Conservation (phyloP, 2,797 vertebrate genomes). For the Sebastolobus alascanus region DNA sequence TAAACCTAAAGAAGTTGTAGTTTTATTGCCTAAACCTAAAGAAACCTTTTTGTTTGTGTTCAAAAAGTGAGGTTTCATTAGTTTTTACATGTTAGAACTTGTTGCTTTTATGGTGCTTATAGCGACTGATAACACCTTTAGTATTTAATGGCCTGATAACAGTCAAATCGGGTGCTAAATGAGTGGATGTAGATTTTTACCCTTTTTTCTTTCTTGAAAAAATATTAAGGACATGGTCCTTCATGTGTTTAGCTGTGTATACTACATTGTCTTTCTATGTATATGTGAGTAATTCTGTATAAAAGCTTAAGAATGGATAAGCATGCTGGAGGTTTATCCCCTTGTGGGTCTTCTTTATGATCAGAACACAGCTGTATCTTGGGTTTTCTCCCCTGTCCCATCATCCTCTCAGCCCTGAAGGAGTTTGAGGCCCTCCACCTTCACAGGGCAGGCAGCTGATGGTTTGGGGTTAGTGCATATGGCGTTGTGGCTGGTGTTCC, state of each 20-base stretch:
- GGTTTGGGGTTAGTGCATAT: slow-evolving; percentile 55
- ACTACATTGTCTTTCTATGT: not conserved
- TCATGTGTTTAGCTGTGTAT: not conserved
- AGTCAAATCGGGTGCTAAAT: not conserved
- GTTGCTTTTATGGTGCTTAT: too few relatives aligned
- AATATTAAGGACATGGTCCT: too few relatives aligned
- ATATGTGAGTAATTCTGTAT: not conserved
- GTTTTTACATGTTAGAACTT: too few relatives aligned
- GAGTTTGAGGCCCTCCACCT: slow-evolving; percentile 47
- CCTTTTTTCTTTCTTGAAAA: not conserved
- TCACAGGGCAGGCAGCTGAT: slow-evolving; percentile 41
- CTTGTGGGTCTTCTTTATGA: not conserved
- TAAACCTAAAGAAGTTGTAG: too few relatives aligned
- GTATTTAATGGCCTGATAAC: too few relatives aligned
- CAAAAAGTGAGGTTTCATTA: too few relatives aligned
- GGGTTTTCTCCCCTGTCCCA: slow-evolving; percentile 7
- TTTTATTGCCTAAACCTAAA: too few relatives aligned
- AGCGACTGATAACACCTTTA: too few relatives aligned
- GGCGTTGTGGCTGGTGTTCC: slow-evolving; percentile 60
- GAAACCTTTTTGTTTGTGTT: too few relatives aligned
- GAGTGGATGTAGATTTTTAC: not conserved
- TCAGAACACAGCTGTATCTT: not conserved
- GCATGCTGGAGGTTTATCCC: not conserved
- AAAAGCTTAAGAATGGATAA: not conserved
- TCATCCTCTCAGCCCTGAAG: slow-evolving; percentile 6